Evolutionary conservation across 2,888 invertebrate species (phyloP).

Genomic region (Corythucha ciliata): DNA sequence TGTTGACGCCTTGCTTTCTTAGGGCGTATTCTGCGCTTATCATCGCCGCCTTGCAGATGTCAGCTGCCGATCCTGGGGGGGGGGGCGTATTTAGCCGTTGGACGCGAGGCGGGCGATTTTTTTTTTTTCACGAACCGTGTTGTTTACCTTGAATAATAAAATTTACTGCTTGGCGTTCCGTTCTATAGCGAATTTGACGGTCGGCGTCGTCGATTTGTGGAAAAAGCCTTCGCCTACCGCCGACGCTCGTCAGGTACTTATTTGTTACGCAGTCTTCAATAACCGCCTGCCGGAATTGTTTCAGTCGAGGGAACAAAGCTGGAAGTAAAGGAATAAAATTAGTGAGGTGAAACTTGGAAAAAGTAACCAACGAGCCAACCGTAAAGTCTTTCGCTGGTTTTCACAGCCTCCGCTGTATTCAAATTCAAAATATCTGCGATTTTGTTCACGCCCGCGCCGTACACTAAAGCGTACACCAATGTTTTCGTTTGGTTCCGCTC

Average conservation of each 20-base stretch:
- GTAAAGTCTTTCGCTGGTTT: conserved; percentile 41
- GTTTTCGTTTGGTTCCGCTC: conserved; percentile 48
- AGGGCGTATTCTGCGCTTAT: conserved; percentile 37
- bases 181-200: conserved; percentile 38
- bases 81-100: neutral
- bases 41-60: conserved; percentile 48
- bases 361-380: conserved; percentile 38
- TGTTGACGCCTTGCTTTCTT: conserved; percentile 31
- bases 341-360: neutral
- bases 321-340: conserved; percentile 13
- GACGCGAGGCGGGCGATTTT: neutral
- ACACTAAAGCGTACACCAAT: conserved; percentile 46
- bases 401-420: conserved; percentile 24
- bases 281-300: conserved; percentile 41
- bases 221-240: conserved; percentile 42
- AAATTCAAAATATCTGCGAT: conserved; percentile 44
- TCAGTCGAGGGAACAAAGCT: conserved; percentile 45
- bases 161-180: conserved; percentile 46
- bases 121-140: neutral
- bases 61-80: conserved; percentile 47
- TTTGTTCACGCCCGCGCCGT: conserved; percentile 45
- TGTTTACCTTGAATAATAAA: conserved; percentile 44
- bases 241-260: conserved; percentile 40
- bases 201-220: conserved; percentile 34
- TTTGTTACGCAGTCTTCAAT: conserved; percentile 38